Evolutionary conservation across 2,888 invertebrate species (phyloP), one percentile per base, ranked within the genome.

Genomic region (Watsonalla cultraria): DNA sequence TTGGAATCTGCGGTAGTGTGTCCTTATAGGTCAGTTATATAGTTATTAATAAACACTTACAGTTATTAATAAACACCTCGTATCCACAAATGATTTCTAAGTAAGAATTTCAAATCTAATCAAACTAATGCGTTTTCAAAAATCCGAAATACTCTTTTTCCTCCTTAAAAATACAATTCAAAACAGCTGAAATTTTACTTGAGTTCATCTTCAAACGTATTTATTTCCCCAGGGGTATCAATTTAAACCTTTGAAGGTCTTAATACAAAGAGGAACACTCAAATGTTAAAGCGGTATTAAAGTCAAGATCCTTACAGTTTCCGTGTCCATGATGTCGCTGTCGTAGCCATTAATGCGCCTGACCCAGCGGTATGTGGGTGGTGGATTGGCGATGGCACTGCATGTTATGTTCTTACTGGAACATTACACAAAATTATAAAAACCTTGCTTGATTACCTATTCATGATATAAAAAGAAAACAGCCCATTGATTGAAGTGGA

Each of bases 351-450:
- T 67, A 0, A 65, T 59, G 39, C 78, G 73, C 51, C 74, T 78
- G 58, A 58, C 72, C 90, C 90, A 90, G 42, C 64, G 68, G 70
- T 79, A 90, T 0, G 67, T 76, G 0, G 90, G 86, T 6, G 71
- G 71, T 0, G 90, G 90, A 54, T 83, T 75, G 0, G 87, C 90
- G 11, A 81, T 76, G 2, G 86, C 83, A 50, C 73, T 80, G 70
- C 90, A 90, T 0, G 84, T 84, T 53, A 90, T 82, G 56, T 85
- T 84, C 63, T 90, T 90, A 5, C 90, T 90, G 75, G n/a, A 80
- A 78, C 37, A 37, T 37, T 37, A 52, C 8, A 51, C n/a, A 11
- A 45, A 49, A 51, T 53, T 47, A 37, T 47, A 33, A 9, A 11
- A 39, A n/a, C 42, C 15, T 24, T 24, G 47, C 15, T 15, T 35